Evolutionary conservation across 2,888 invertebrate species (phyloP).

Genomic region (Itoplectis maculator): DNA sequence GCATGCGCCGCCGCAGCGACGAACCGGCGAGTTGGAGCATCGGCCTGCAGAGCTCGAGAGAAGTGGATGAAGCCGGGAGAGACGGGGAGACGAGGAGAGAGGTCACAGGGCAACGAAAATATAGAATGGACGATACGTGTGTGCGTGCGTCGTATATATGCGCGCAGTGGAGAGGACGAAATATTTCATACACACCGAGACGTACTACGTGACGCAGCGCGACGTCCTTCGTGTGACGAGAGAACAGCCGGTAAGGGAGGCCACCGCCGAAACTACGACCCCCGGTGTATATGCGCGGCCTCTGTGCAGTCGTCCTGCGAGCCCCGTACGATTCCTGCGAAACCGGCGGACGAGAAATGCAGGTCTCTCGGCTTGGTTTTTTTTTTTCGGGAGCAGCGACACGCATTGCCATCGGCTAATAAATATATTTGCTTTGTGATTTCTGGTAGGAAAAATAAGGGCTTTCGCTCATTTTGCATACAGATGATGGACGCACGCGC

Average conservation of each 20-base stretch:
- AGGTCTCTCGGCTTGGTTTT: neutral
- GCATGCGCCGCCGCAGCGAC: conserved; percentile 67
- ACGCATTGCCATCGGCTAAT: neutral
- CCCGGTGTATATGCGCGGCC: neutral
- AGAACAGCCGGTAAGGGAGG: conserved; percentile 54
- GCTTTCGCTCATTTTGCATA: too few species aligned
- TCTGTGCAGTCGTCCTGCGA: conserved; percentile 46
- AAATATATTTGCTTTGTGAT: neutral
- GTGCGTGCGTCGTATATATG: neutral
- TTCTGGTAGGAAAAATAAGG: neutral
- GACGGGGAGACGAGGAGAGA: conserved; percentile 53
- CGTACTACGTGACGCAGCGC: neutral
- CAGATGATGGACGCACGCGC: too few species aligned
- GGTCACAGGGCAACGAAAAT: conserved; percentile 62
- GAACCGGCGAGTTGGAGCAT: conserved; percentile 55
- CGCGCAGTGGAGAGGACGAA: neutral
- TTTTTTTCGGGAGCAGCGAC: neutral
- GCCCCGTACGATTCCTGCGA: conserved; percentile 42
- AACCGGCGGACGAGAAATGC: conserved; percentile 42
- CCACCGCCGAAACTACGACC: conserved; percentile 41
- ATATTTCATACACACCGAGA: neutral
- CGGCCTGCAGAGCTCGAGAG: conserved; percentile 24
- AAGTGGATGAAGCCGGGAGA: conserved; percentile 57
- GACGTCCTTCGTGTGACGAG: conserved; percentile 6
- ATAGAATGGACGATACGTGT: conserved; percentile 5